phyloP scores from a whole-genome alignment of 2,888 invertebrate species.

The Cylloceria caligata region DNA sequence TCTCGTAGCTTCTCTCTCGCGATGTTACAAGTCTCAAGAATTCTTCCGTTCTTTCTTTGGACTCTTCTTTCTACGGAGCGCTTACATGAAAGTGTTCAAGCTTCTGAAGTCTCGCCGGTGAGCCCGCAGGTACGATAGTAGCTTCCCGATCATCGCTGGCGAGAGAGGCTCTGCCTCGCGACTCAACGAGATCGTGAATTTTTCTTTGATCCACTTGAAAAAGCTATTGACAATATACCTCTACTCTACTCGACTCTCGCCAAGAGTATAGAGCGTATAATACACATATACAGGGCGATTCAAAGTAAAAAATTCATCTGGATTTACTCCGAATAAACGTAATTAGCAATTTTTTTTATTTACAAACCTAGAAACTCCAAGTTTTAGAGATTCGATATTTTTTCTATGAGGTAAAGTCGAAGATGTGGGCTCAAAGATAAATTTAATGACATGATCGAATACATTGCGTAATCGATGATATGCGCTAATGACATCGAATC shows the following conservation, averaged over 20 bases:
- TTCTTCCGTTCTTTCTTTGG: slow-evolving; percentile 66
- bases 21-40: slow-evolving; percentile 68
- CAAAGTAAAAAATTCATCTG: background rate
- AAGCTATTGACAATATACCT: slow-evolving; percentile 66
- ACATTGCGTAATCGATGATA: background rate
- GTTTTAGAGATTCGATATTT: background rate
- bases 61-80: slow-evolving; percentile 62
- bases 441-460: background rate
- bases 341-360: background rate
- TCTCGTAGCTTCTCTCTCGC: slow-evolving; percentile 74
- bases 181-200: slow-evolving; percentile 57
- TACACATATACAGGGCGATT: background rate
- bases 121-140: slow-evolving; percentile 24
- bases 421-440: background rate
- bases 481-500: background rate
- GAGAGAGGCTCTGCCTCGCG: slow-evolving; percentile 57
- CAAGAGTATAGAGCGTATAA: slow-evolving; percentile 5
- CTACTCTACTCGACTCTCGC: slow-evolving; percentile 52
- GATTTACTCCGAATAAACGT: background rate
- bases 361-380: background rate
- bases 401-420: background rate
- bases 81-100: slow-evolving; percentile 71
- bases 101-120: slow-evolving; percentile 63
- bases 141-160: slow-evolving; percentile 45
- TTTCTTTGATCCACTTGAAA: slow-evolving; percentile 64